Conservation (phyloP, 2,888 invertebrate species). For the Therioaphis trifolii region DNA sequence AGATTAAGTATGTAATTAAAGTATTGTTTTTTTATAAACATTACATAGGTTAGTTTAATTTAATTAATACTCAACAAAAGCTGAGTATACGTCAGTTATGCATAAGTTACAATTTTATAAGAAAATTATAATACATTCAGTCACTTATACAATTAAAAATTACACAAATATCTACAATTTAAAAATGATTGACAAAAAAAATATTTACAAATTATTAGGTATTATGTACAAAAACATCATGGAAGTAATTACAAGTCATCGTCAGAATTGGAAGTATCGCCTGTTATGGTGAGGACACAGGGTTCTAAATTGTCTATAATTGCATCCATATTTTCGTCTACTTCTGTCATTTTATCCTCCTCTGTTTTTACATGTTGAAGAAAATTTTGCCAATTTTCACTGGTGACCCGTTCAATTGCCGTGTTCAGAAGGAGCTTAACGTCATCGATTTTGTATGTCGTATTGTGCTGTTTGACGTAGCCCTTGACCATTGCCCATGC, state of each 20-base stretch:
- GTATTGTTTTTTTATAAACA: slow-evolving; percentile 2
- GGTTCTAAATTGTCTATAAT: slow-evolving; percentile 20
- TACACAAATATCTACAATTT: background rate
- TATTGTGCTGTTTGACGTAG: background rate
- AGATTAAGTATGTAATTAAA: no score
- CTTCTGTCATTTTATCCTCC: background rate
- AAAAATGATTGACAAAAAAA: background rate
- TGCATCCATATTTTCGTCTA: background rate
- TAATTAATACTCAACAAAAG: background rate
- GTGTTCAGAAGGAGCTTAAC: background rate
- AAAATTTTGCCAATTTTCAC: slow-evolving; percentile 1
- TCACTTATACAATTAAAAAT: background rate
- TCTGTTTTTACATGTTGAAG: no score
- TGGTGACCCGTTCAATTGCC: slow-evolving; percentile 1
- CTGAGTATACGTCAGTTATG: background rate
- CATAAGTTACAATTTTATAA: background rate
- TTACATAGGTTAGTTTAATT: background rate
- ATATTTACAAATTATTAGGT: slow-evolving; percentile 1
- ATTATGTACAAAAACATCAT: background rate
- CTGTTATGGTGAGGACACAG: no score
- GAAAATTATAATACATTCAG: background rate
- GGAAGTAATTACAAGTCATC: background rate
- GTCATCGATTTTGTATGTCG: background rate
- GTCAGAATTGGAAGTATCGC: slow-evolving; percentile 1
- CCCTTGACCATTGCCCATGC: no score